A percentile compares a stretch with the other conserved stretches of the same genome.
phyloP scores from a whole-genome alignment of 2,113 vertebrate species.

The Leucopternis melanops region DNA sequence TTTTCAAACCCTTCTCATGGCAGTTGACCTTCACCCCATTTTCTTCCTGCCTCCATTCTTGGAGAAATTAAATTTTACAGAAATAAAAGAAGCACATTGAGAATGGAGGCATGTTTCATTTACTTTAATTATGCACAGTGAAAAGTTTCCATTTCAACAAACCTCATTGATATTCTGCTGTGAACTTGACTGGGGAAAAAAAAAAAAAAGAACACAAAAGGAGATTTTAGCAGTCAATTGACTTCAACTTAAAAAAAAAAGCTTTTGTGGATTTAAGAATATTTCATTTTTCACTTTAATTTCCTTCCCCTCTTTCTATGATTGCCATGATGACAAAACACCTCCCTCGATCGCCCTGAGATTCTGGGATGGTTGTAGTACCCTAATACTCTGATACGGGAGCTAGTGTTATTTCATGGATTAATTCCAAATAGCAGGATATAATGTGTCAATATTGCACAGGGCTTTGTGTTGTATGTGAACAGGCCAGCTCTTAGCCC shows the following conservation, averaged over 20 bases:
- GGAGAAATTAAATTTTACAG: conserved; percentile 57
- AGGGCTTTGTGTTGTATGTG: neutral
- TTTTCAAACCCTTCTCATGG: neutral
- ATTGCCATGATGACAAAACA: neutral
- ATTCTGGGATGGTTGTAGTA: neutral
- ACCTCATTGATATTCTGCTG: conserved; percentile 60
- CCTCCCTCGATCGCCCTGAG: neutral
- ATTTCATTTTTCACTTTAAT: conserved; percentile 8
- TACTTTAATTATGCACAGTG: conserved; percentile 64
- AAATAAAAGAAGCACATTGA: conserved; percentile 61
- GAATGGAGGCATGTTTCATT: conserved; percentile 62
- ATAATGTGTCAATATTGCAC: neutral
- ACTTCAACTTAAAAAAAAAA: neutral
- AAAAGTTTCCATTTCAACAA: conserved; percentile 70
- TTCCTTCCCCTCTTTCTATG: neutral
- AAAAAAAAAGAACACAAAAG: neutral
- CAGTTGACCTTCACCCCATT: neutral
- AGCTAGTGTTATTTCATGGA: neutral
- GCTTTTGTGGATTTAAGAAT: conserved; percentile 25
- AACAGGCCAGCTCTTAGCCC: neutral
- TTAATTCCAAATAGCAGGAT: conserved; percentile 12
- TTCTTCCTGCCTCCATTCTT: neutral
- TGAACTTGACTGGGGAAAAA: conserved; percentile 26
- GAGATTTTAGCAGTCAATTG: conserved; percentile 39
- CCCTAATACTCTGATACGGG: neutral